These are phyloP conservation scores for Rhinopomastus cyanomelas DNA, from an alignment of 2,113 vertebrate genomes.

Conservation along the genomic window DNA sequence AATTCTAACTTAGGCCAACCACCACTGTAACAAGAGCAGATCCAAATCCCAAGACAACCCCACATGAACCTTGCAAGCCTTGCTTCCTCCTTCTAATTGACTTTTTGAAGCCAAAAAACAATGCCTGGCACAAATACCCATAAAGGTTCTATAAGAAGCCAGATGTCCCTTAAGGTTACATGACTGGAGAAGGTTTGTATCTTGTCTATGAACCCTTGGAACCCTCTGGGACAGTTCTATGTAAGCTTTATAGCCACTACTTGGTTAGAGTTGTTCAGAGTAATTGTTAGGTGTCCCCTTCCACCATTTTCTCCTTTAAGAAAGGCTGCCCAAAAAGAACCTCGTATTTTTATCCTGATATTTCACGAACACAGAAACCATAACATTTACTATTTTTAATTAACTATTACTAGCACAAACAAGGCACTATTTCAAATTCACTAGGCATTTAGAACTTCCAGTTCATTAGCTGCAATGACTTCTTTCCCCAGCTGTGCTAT, in stretches of 20 bases:
- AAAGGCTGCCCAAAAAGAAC: neutral
- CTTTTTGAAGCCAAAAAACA: neutral
- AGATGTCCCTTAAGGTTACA: neutral
- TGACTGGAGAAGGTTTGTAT: neutral
- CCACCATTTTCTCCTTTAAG: neutral
- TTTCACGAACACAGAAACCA: neutral
- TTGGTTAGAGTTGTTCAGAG: neutral
- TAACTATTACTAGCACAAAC: neutral
- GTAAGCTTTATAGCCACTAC: neutral
- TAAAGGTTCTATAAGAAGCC: neutral
- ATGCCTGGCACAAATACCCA: accelerated
- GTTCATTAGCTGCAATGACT: neutral
- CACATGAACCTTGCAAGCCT: neutral
- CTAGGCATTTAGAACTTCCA: neutral
- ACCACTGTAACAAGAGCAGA: neutral
- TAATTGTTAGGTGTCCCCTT: neutral
- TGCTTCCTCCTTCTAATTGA: neutral
- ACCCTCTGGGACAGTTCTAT: neutral
- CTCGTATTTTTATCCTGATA: neutral
- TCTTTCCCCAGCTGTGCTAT: neutral
- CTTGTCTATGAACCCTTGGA: neutral
- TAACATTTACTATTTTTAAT: neutral
- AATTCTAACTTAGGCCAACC: neutral
- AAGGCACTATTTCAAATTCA: neutral
- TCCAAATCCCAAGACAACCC: too few relatives aligned